phyloP scores from a whole-genome alignment of 2,113 vertebrate species.

The Thunnus thynnus region DNA sequence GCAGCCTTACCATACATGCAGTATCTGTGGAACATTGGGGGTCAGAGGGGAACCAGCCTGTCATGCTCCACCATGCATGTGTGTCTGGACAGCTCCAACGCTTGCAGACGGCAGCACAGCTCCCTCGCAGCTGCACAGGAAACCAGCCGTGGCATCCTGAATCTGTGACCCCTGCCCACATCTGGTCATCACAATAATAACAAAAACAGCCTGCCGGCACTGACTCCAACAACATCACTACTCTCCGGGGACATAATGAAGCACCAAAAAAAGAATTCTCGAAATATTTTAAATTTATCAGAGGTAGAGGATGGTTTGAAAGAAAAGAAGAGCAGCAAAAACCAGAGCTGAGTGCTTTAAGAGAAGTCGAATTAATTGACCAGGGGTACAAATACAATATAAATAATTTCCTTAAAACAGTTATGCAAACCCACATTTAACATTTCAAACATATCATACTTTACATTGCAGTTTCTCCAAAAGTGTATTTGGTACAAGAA shows the following conservation, averaged over 20 bases:
- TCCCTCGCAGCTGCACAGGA: constrained; percentile 68
- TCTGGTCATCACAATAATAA: constrained; percentile 52
- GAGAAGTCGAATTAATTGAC: too few species aligned
- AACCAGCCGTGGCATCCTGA: constrained; percentile 57
- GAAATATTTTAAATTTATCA: background rate
- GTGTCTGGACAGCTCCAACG: constrained; percentile 33
- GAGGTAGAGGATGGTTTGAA: background rate
- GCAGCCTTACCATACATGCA: background rate
- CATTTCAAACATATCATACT: too few species aligned
- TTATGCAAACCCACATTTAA: too few species aligned
- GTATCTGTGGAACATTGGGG: background rate
- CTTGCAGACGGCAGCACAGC: constrained; percentile 27
- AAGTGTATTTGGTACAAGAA: too few species aligned
- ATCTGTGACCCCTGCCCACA: constrained; percentile 3
- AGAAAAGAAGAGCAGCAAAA: background rate
- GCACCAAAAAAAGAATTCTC: background rate
- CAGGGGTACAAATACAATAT: too few species aligned
- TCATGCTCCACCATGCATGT: constrained; percentile 40
- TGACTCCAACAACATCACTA: background rate
- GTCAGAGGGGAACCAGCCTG: constrained; percentile 28
- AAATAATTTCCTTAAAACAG: too few species aligned
- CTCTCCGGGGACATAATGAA: background rate
- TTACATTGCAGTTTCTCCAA: too few species aligned
- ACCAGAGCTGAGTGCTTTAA: background rate
- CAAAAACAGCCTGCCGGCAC: background rate